Percentiles rank a stretch among this genome's conserved stretches.
phyloP scores from a whole-genome alignment of 1,140 invertebrate species.

The Caenorhabditis latens region DNA sequence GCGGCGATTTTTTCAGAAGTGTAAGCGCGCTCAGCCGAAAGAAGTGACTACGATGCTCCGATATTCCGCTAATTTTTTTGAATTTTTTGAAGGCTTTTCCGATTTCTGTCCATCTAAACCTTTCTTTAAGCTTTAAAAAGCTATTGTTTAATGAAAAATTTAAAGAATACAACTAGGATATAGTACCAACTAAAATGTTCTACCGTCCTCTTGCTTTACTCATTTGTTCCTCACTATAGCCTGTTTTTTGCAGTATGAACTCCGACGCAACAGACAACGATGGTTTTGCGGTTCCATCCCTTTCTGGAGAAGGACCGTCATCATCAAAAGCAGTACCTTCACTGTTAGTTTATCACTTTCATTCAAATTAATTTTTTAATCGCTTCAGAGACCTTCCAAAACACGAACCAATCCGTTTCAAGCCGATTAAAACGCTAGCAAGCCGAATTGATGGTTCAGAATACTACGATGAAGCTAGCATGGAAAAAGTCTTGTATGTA shows the following conservation, averaged over 20 bases:
- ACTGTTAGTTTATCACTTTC: neutral
- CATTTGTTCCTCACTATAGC: no score
- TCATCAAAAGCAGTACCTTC: neutral
- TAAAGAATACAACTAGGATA: no score
- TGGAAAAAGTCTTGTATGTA: conserved; percentile 19
- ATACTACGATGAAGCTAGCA: conserved; percentile 31
- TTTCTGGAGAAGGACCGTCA: neutral
- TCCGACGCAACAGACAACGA: neutral
- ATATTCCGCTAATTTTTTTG: neutral
- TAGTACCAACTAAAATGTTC: no score
- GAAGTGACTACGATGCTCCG: neutral
- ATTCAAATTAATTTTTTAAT: neutral
- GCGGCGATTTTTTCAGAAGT: neutral
- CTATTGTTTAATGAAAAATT: no score
- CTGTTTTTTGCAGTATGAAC: neutral
- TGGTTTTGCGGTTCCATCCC: neutral
- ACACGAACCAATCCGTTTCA: conserved; percentile 8
- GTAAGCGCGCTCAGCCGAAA: neutral
- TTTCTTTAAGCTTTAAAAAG: no score
- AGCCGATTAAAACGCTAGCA: conserved; percentile 4
- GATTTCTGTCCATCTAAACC: neutral
- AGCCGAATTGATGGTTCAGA: conserved; percentile 28
- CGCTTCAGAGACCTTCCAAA: conserved; percentile 5
- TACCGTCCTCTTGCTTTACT: no score
- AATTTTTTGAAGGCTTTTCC: neutral